Percentiles rank a stretch among this genome's conserved stretches.
Conservation (phyloP, 1,140 invertebrate species). For the Drosophila tristis region DNA sequence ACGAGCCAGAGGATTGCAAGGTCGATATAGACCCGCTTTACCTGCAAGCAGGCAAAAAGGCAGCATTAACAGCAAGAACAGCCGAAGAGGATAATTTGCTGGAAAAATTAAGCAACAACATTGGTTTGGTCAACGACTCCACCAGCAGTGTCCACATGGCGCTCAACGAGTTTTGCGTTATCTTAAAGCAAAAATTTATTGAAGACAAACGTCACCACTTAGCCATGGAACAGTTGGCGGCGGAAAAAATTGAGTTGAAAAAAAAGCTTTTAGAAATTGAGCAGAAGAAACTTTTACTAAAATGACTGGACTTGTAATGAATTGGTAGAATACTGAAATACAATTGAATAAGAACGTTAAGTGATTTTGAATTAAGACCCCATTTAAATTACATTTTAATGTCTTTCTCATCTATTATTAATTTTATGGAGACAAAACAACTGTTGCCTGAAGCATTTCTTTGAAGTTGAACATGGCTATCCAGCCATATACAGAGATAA, state of each 20-base stretch:
- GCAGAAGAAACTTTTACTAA: conserved; percentile 56
- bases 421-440: too few species aligned
- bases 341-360: too few species aligned
- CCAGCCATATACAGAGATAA: too few species aligned
- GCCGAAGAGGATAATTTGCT: conserved; percentile 37
- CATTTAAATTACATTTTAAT: too few species aligned
- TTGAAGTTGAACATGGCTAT: too few species aligned
- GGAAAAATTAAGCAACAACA: conserved; percentile 45
- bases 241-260: conserved; percentile 66
- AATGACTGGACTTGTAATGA: conserved; percentile 27
- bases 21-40: conserved; percentile 57
- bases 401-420: too few species aligned
- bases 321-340: neutral
- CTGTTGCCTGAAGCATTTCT: too few species aligned
- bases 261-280: conserved; percentile 67
- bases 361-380: too few species aligned
- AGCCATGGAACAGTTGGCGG: conserved; percentile 60
- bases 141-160: conserved; percentile 38
- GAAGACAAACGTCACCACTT: conserved; percentile 64
- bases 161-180: conserved; percentile 56
- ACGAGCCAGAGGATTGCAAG: conserved; percentile 67
- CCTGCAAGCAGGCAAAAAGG: conserved; percentile 48
- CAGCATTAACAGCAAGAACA: conserved; percentile 9
- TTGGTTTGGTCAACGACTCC: conserved; percentile 39
- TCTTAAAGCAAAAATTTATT: conserved; percentile 63